Evolutionary conservation across 1,140 invertebrate genomes (phyloP).

Genomic region (Lasioglossum albipes): DNA sequence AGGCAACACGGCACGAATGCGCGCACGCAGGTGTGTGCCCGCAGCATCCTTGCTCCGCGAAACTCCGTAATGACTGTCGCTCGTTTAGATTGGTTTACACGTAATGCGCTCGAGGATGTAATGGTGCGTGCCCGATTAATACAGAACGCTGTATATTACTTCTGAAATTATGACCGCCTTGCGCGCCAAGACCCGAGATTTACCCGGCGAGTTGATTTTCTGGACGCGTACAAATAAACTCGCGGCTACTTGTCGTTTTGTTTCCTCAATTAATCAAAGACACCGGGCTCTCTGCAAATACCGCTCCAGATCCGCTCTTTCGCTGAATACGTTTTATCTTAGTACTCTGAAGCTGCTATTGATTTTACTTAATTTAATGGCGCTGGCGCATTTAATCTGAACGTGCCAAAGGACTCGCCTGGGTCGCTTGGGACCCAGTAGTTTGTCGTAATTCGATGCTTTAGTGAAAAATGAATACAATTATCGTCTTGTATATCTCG

Average conservation of each 20-base stretch:
- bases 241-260: neutral
- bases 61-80: constrained; percentile 62
- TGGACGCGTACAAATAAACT: constrained; percentile 19
- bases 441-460: no score
- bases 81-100: constrained; percentile 62
- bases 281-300: no score
- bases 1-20: constrained; percentile 36
- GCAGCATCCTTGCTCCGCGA: constrained; percentile 41
- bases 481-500: no score
- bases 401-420: no score
- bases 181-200: neutral
- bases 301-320: no score
- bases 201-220: constrained; percentile 22
- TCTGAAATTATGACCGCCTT: constrained; percentile 35
- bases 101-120: constrained; percentile 55
- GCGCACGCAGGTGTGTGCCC: constrained; percentile 53
- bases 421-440: no score
- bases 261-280: neutral
- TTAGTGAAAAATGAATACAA: no score
- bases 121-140: constrained; percentile 56
- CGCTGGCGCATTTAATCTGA: no score
- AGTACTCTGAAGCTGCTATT: no score
- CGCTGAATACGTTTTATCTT: no score
- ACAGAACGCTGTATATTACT: constrained; percentile 34
- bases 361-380: no score